Evolutionary conservation across 2,113 vertebrate genomes (phyloP).

Genomic region (Tupaia chinensis): DNA sequence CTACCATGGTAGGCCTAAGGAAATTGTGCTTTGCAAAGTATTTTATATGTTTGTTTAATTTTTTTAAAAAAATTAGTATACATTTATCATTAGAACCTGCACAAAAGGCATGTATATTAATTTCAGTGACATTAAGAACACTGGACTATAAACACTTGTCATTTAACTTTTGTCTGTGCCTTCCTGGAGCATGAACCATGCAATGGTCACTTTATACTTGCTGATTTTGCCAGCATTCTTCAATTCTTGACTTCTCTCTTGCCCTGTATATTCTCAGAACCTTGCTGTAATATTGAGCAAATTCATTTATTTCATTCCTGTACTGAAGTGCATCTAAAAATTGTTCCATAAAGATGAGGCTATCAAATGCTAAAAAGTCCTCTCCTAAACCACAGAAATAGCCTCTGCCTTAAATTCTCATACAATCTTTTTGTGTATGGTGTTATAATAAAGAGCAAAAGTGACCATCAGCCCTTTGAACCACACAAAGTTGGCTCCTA

Average conservation of each 20-base stretch:
- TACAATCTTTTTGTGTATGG: background rate
- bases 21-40: background rate
- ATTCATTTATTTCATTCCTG: constrained; percentile 10
- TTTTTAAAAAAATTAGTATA: background rate
- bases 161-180: background rate
- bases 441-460: constrained; percentile 44
- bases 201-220: background rate
- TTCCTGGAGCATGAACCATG: background rate
- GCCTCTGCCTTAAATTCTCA: constrained; percentile 5
- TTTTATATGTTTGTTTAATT: background rate
- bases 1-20: background rate
- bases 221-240: background rate
- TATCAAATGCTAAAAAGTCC: constrained; percentile 13
- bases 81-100: background rate
- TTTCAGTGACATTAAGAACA: background rate
- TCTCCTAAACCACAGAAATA: background rate
- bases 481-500: background rate
- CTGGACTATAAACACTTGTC: background rate
- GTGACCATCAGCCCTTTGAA: background rate
- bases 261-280: background rate
- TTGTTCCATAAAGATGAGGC: constrained; percentile 17
- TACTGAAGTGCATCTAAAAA: constrained; percentile 13
- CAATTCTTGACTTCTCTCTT: background rate
- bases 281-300: background rate
- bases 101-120: background rate